A percentile compares a stretch with the other conserved stretches of the same genome.
These are phyloP conservation scores for Plusia festucae DNA, from an alignment of 2,888 invertebrate species.

Conservation along the genomic window DNA sequence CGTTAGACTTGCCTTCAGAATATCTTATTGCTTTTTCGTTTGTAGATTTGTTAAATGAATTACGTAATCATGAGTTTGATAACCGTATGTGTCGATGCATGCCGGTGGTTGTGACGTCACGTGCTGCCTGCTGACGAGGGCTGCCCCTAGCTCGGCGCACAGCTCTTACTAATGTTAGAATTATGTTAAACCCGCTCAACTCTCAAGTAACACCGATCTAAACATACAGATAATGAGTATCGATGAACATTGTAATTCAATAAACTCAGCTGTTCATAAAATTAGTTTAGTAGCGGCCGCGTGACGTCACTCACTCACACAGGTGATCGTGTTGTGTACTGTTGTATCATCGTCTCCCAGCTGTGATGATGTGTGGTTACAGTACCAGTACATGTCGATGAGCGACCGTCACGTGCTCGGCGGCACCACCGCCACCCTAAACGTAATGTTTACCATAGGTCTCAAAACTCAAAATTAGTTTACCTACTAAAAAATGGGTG, in stretches of 20 bases:
- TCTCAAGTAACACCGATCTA: slow-evolving; percentile 16
- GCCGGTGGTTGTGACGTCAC: background rate
- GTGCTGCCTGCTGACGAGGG: background rate
- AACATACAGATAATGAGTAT: slow-evolving; percentile 25
- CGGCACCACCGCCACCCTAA: background rate
- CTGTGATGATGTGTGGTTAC: no score
- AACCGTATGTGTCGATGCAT: background rate
- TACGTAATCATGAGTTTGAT: slow-evolving; percentile 5
- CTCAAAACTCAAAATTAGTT: background rate
- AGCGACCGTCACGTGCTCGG: no score
- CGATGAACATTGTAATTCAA: slow-evolving; percentile 39
- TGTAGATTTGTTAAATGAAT: background rate
- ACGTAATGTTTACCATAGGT: background rate
- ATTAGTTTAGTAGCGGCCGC: slow-evolving; percentile 37
- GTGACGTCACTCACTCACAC: slow-evolving; percentile 9
- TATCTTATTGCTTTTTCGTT: background rate
- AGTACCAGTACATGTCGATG: no score
- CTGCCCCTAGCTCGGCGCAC: slow-evolving; percentile 14
- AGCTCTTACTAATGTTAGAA: slow-evolving; percentile 25
- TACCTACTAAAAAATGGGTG: no score
- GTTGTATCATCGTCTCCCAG: background rate
- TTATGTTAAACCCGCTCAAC: slow-evolving; percentile 25
- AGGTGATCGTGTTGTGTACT: background rate
- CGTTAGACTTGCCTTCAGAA: no score
- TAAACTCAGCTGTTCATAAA: slow-evolving; percentile 25